Evolutionary conservation across 2,113 vertebrate genomes (phyloP), one percentile per base, ranked within the genome.

Genomic region (Galbula dea): DNA sequence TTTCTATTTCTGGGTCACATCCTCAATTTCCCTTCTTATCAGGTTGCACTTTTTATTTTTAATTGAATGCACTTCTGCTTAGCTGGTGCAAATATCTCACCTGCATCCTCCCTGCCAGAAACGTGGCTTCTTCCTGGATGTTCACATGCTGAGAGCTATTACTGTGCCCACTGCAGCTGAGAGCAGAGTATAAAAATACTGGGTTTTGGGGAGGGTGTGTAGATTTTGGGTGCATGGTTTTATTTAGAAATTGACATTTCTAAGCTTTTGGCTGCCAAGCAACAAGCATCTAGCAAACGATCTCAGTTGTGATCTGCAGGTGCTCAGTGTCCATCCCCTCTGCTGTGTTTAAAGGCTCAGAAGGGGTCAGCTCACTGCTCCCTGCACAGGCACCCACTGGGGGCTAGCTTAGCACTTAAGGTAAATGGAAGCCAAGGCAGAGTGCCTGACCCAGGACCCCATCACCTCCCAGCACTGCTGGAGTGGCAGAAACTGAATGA

Each of bases 241-340:
- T 94, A 96, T 91, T 95, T 95, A 96, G 94, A 91, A 94, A 92
- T 87, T 96, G 95, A 95, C 94, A 96, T 96, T 95, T 96, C 78
- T 95, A 77, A 96, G 91, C 78, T 87, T 67, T 94, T 94, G 93
- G 96, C 96, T 96, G 96, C 95, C 95, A 96, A 92, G 96, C 96
- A 96, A 96, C 93, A 8, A 94, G 94, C 93, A 85, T 63, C 84
- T 94, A 87, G 78, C 81, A 66, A 81, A 80, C 80, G 30, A 77
- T 87, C 75, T 93, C 46, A 26, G 46, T 67, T 67, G 75, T 29
- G 91, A 87, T 80, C 73, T 36, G 86, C 43, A 92, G 66, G 74
- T 67, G 89, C 69, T 52, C 34, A 7, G 61, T 4, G 30, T 65
- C 93, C 57, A 3, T 39, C 65, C 74, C 81, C 26, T 2, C 30